Evolutionary conservation across 2,113 vertebrate species (phyloP).

Genomic region (Synchiropus splendidus): DNA sequence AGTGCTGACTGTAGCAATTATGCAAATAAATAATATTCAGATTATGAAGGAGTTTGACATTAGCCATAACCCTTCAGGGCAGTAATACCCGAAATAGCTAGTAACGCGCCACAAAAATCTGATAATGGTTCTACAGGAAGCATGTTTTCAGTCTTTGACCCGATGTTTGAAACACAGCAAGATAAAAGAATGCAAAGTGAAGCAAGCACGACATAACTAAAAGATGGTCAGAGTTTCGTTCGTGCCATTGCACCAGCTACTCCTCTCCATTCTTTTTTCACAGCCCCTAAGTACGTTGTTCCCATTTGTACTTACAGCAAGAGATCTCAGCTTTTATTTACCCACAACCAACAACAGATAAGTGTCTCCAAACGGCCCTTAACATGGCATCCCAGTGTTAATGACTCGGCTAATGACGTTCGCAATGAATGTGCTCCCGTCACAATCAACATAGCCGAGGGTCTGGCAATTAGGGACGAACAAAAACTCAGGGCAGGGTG

Average conservation of each 20-base stretch:
- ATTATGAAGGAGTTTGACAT: slow-evolving; percentile 3
- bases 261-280: slow-evolving; percentile 1
- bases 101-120: too few relatives aligned
- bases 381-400: slow-evolving; percentile 35
- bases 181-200: too few relatives aligned
- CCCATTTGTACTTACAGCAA: slow-evolving; percentile 10
- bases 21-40: slow-evolving; percentile 26
- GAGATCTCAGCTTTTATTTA: slow-evolving; percentile 13
- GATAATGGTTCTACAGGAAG: background rate
- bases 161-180: too few relatives aligned
- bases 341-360: slow-evolving; percentile 33
- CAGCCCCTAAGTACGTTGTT: slow-evolving; percentile 10
- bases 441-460: slow-evolving; percentile 40
- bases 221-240: background rate
- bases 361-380: slow-evolving; percentile 32
- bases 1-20: slow-evolving; percentile 32
- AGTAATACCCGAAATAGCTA: background rate
- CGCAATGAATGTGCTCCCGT: slow-evolving; percentile 40
- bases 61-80: background rate
- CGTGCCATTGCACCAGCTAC: background rate
- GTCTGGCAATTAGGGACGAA: slow-evolving; percentile 33
- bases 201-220: too few relatives aligned
- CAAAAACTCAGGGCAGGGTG: slow-evolving; percentile 35
- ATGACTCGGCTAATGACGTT: slow-evolving; percentile 47
- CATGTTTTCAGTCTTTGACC: too few relatives aligned